Conservation (phyloP, 2,888 invertebrate genomes). For the Hirtodrosophila cameraria region DNA sequence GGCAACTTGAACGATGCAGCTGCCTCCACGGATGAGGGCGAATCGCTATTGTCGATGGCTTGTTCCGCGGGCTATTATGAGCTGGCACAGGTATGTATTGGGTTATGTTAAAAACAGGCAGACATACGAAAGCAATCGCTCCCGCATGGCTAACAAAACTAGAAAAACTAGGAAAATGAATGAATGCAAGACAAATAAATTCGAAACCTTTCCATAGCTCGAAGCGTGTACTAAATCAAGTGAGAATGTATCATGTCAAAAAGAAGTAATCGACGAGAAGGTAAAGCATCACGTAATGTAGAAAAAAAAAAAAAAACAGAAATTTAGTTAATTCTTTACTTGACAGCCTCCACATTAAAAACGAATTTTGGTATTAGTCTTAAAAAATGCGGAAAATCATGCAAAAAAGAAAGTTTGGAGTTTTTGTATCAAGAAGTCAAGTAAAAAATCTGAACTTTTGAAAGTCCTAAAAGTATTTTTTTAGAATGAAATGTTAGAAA, state of each 20-base stretch:
- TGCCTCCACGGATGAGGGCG: slow-evolving; percentile 96
- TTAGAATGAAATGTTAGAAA: too few relatives aligned
- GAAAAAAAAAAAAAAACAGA: background rate
- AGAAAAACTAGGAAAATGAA: background rate
- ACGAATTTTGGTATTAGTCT: too few relatives aligned
- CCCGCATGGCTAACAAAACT: too few relatives aligned
- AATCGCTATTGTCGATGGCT: slow-evolving; percentile 96
- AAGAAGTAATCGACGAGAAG: background rate
- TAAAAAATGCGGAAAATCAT: too few relatives aligned
- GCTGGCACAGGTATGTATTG: slow-evolving; percentile 91
- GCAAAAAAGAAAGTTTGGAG: too few relatives aligned
- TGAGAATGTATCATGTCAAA: slow-evolving; percentile 1
- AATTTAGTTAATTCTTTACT: too few relatives aligned
- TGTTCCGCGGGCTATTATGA: slow-evolving; percentile 99
- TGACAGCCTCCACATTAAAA: too few relatives aligned
- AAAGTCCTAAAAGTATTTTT: too few relatives aligned
- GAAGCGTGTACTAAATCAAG: background rate
- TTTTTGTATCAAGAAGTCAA: too few relatives aligned
- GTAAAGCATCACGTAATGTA: background rate
- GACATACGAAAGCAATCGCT: too few relatives aligned
- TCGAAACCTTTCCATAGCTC: slow-evolving; percentile 6
- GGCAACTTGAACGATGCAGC: slow-evolving; percentile 92
- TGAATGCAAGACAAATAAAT: background rate
- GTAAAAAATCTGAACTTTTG: too few relatives aligned
- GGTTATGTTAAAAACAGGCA: background rate